These are phyloP conservation scores for Gambusia affinis DNA, from an alignment of 2,113 vertebrate species.

Conservation along the genomic window DNA sequence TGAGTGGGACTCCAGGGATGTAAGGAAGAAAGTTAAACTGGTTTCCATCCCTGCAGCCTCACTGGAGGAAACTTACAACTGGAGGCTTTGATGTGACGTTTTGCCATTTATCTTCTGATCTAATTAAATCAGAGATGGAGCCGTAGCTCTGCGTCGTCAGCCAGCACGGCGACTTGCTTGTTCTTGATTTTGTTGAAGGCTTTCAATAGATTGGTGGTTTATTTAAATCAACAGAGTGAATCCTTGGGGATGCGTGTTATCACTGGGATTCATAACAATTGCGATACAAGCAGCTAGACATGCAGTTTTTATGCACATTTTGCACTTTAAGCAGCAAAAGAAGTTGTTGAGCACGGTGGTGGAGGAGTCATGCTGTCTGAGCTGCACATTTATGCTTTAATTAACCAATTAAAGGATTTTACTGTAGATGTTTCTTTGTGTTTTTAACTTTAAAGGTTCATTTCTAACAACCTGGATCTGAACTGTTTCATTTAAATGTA, in stretches of 20 bases:
- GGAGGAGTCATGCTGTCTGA: background rate
- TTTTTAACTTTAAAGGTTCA: too few species aligned
- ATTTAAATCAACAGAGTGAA: slow-evolving; percentile 7
- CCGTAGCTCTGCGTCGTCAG: slow-evolving; percentile 25
- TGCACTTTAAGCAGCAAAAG: too few species aligned
- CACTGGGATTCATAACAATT: background rate
- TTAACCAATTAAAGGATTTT: too few species aligned
- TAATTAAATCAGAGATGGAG: slow-evolving; percentile 64
- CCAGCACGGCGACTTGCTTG: background rate
- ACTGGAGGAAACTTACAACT: slow-evolving; percentile 61
- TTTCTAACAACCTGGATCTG: too few species aligned
- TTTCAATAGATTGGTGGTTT: slow-evolving; percentile 23
- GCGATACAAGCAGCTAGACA: background rate
- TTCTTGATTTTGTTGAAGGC: slow-evolving; percentile 8
- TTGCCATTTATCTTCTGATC: slow-evolving; percentile 65
- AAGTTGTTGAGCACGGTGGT: background rate
- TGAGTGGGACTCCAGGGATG: slow-evolving; percentile 21
- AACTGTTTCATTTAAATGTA: too few species aligned
- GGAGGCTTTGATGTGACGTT: slow-evolving; percentile 72
- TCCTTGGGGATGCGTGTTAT: background rate
- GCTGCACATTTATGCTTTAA: too few species aligned
- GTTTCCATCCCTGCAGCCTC: slow-evolving; percentile 43
- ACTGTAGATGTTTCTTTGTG: too few species aligned
- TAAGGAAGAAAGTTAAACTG: slow-evolving; percentile 24
- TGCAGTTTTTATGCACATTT: too few species aligned